A percentile compares a stretch with the other conserved stretches of the same genome.
Conservation (phyloP, 2,888 invertebrate species). For the Agonopterix alstromeriana region DNA sequence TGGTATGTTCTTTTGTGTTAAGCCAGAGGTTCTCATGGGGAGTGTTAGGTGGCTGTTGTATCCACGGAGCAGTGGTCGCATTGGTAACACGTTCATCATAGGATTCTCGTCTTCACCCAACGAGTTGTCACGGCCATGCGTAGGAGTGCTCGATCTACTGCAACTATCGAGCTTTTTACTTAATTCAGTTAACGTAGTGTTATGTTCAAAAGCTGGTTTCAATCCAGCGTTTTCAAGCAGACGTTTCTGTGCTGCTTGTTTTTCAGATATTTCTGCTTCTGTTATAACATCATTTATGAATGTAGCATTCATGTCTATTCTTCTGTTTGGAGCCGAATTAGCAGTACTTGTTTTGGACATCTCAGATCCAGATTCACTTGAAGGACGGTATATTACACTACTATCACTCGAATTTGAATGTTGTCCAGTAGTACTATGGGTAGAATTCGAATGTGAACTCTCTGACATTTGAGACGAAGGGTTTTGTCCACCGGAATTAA, state of each 20-base stretch:
- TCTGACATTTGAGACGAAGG: slow-evolving; percentile 78
- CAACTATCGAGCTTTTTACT: slow-evolving; percentile 44
- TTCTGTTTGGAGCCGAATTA: slow-evolving; percentile 67
- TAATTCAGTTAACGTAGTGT: slow-evolving; percentile 50
- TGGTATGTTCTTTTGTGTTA: slow-evolving; percentile 64
- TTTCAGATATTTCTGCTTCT: slow-evolving; percentile 71
- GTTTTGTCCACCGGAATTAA: slow-evolving; percentile 41
- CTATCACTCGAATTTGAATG: slow-evolving; percentile 85
- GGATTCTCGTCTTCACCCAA: slow-evolving; percentile 82
- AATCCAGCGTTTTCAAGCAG: slow-evolving; percentile 35
- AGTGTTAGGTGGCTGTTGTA: slow-evolving; percentile 87
- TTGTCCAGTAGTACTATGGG: slow-evolving; percentile 80
- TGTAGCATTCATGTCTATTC: slow-evolving; percentile 69
- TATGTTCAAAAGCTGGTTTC: slow-evolving; percentile 49
- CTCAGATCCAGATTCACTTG: slow-evolving; percentile 83
- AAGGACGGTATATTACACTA: slow-evolving; percentile 84
- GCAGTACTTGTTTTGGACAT: slow-evolving; percentile 53
- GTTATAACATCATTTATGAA: slow-evolving; percentile 72
- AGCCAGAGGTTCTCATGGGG: slow-evolving; percentile 78
- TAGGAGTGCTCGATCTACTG: slow-evolving; percentile 66
- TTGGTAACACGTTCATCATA: slow-evolving; percentile 89
- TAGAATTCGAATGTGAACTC: slow-evolving; percentile 78
- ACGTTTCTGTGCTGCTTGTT: slow-evolving; percentile 61
- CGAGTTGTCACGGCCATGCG: slow-evolving; percentile 72
- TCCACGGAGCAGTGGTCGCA: slow-evolving; percentile 90